These are phyloP conservation scores for Hypomecis punctinalis DNA, from an alignment of 2,888 invertebrate species.

Conservation along the genomic window DNA sequence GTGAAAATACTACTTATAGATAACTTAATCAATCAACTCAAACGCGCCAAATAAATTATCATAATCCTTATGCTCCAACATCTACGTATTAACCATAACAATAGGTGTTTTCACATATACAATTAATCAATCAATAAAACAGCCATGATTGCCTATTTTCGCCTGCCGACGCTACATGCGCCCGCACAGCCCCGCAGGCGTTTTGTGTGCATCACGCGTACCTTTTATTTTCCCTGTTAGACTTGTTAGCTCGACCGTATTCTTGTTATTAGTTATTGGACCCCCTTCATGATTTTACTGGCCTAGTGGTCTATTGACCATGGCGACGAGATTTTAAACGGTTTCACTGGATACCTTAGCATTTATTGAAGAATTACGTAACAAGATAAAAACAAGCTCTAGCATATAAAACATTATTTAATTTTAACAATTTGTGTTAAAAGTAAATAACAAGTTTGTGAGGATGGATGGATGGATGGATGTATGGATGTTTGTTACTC, in stretches of 20 bases:
- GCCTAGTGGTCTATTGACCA: slow-evolving; percentile 16
- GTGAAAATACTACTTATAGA: no score
- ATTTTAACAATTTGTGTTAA: no score
- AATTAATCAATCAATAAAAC: no score
- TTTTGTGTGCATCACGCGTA: slow-evolving; percentile 72
- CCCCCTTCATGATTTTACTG: slow-evolving; percentile 45
- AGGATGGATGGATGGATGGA: no score
- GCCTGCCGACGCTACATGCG: slow-evolving; percentile 64
- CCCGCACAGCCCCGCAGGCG: slow-evolving; percentile 61
- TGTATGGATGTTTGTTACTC: no score
- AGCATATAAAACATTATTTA: no score
- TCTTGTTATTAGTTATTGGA: slow-evolving; percentile 48
- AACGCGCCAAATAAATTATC: no score
- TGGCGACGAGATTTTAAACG: not conserved
- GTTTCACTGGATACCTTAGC: slow-evolving; percentile 3
- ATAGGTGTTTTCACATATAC: no score
- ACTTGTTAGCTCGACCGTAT: slow-evolving; percentile 67
- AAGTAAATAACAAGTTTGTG: no score
- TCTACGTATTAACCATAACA: no score
- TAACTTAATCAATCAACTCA: no score
- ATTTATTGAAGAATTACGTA: not conserved
- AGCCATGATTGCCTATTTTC: slow-evolving; percentile 8
- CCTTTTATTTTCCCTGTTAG: slow-evolving; percentile 78
- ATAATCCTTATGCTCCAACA: no score
- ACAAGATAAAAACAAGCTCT: not conserved